Percentiles rank a stretch among this genome's conserved stretches.
Evolutionary conservation across 2,113 vertebrate species (phyloP).

Genomic region (Ivindomyrus marchei): DNA sequence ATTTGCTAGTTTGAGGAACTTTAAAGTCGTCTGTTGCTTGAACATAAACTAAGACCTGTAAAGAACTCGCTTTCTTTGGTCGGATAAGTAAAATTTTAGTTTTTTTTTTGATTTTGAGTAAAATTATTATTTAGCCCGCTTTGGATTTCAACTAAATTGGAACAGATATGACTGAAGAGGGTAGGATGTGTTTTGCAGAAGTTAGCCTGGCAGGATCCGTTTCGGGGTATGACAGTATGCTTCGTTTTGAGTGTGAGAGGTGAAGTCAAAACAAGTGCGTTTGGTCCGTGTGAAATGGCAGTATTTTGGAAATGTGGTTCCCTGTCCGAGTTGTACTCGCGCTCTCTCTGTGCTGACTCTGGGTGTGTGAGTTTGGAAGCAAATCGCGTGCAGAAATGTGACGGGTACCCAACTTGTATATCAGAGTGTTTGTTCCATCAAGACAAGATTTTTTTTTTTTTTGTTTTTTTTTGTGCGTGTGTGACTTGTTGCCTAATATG

Average conservation of each 20-base stretch:
- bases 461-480: constrained; percentile 20
- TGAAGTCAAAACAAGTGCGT: neutral
- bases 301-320: neutral
- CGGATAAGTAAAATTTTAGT: neutral
- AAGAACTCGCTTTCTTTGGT: neutral
- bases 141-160: neutral
- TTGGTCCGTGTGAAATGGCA: neutral
- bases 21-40: neutral
- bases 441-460: constrained; percentile 25
- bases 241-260: neutral
- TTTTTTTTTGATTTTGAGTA: neutral
- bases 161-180: neutral
- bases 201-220: neutral
- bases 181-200: neutral
- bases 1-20: neutral
- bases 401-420: neutral
- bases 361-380: neutral
- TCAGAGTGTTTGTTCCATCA: constrained; percentile 9
- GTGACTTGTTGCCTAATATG: constrained; percentile 65
- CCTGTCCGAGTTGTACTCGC: neutral
- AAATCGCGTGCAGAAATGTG: neutral
- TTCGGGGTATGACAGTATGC: neutral
- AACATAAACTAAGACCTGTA: neutral
- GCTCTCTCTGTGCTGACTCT: too few relatives aligned
- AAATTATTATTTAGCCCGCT: neutral